Conservation (phyloP, 2,888 invertebrate genomes). For the Disparrhopalites patrizii region DNA sequence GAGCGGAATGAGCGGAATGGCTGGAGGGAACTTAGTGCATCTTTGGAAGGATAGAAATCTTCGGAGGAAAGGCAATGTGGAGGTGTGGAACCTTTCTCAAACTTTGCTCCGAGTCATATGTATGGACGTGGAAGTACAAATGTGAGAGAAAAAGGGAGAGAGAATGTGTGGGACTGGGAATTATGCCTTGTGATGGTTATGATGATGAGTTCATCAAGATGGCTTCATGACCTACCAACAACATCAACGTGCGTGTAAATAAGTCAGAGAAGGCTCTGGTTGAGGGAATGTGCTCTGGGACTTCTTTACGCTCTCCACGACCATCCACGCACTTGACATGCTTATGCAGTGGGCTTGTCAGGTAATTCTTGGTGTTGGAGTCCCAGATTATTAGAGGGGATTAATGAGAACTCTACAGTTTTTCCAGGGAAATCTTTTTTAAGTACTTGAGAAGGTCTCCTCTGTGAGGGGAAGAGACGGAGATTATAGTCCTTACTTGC, state of each 20-base stretch:
- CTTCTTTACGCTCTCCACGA: neutral
- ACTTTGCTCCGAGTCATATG: no score
- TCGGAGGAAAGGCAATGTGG: no score
- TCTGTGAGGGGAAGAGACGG: neutral
- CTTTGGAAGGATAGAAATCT: no score
- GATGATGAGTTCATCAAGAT: slow-evolving; percentile 46
- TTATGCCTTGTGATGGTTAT: slow-evolving; percentile 45
- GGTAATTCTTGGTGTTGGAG: neutral
- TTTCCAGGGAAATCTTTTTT: slow-evolving; percentile 10
- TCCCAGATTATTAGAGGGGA: no score
- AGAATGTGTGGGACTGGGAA: slow-evolving; percentile 23
- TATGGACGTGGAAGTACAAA: neutral
- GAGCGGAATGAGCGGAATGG: neutral
- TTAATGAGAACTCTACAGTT: slow-evolving; percentile 14
- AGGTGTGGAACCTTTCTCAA: slow-evolving; percentile 31
- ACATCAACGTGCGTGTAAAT: neutral
- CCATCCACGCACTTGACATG: neutral
- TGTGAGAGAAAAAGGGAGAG: neutral
- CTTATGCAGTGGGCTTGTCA: neutral
- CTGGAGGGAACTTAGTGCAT: no score
- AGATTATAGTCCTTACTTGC: neutral
- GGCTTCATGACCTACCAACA: slow-evolving; percentile 25
- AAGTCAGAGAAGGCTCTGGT: neutral
- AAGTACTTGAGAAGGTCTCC: neutral
- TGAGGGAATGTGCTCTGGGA: no score